Evolutionary conservation across 1,140 invertebrate species (phyloP).

Genomic region (Plodia interpunctella): DNA sequence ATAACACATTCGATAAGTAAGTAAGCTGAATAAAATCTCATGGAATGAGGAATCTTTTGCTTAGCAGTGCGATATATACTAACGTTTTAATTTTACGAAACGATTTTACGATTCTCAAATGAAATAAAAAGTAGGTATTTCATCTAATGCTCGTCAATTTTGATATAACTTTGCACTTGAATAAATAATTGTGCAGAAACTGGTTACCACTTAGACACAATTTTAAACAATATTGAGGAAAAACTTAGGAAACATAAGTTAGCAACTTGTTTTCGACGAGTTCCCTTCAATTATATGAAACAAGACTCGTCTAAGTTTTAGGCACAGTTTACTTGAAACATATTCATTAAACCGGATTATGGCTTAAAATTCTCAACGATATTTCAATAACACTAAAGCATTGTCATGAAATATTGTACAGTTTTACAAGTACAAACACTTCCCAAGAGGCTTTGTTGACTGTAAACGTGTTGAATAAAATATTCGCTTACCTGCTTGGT

Average conservation of each 20-base stretch:
- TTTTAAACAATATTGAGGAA: constrained; percentile 28
- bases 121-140: no score
- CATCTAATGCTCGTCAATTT: background rate
- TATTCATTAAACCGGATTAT: background rate
- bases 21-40: no score
- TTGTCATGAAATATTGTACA: no score
- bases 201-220: constrained; percentile 21
- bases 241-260: constrained; percentile 28
- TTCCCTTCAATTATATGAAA: constrained; percentile 31
- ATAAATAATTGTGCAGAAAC: constrained; percentile 24
- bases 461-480: background rate
- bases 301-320: constrained; percentile 12
- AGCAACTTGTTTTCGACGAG: constrained; percentile 21
- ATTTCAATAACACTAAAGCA: background rate
- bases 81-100: no score
- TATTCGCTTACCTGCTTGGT: background rate
- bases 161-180: constrained; percentile 19
- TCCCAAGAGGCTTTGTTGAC: background rate
- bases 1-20: no score
- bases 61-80: no score
- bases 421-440: no score
- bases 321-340: constrained; percentile 15
- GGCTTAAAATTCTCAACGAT: background rate
- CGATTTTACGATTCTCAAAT: no score
- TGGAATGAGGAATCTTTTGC: no score